Evolutionary conservation across 1,140 invertebrate genomes (phyloP).

Genomic region (Chrysopa pallens): DNA sequence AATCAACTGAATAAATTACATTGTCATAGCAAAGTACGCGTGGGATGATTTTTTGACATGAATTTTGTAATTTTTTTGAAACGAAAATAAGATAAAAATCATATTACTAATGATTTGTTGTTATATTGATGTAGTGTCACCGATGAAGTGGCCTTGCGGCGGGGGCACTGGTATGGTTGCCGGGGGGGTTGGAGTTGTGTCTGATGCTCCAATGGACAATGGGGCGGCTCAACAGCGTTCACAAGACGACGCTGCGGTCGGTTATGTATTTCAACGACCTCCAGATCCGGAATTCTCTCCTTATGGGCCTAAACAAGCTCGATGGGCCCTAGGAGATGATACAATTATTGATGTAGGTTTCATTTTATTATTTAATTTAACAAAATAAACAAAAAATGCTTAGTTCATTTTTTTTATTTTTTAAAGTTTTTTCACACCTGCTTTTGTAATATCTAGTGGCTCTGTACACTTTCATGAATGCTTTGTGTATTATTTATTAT

Average conservation of each 20-base stretch:
- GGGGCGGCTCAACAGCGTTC: conserved; percentile 13
- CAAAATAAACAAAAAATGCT: not conserved
- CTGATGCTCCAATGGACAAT: conserved; percentile 14
- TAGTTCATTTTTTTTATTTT: not conserved
- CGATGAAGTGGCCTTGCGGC: conserved; percentile 25
- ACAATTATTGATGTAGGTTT: conserved; percentile 50
- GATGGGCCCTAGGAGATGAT: conserved; percentile 65
- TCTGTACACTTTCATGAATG: not conserved
- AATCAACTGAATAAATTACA: no score
- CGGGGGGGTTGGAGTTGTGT: conserved; percentile 12
- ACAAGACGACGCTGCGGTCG: conserved; percentile 65
- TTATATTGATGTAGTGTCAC: conserved; percentile 13
- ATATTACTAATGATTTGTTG: no score
- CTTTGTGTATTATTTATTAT: no score
- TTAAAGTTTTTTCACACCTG: not conserved
- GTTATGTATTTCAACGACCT: conserved; percentile 70
- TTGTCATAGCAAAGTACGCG: no score
- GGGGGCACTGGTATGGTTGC: conserved; percentile 18
- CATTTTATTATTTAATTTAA: not conserved
- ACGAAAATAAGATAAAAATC: no score
- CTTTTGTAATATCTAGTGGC: not conserved
- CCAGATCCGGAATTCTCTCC: conserved; percentile 55
- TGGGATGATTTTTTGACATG: no score
- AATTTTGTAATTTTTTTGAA: no score
- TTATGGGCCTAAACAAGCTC: conserved; percentile 47